These are phyloP conservation scores for Toxotes jaculatrix DNA, from an alignment of 2,113 vertebrate genomes.

Conservation along the genomic window DNA sequence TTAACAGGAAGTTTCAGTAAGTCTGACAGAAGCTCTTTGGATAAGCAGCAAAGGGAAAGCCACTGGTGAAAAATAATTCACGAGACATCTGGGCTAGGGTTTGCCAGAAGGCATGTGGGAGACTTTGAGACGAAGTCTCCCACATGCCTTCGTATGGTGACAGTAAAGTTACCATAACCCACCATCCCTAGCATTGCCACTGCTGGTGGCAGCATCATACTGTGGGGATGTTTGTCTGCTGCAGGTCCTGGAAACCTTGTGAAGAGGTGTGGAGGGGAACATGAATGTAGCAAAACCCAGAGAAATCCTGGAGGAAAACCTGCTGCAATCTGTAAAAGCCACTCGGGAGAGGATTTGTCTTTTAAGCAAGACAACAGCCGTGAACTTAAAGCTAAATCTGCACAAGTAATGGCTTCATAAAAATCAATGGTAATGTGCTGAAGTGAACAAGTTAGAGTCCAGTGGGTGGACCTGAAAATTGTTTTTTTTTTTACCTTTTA, in stretches of 20 bases:
- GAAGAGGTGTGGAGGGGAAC: not conserved
- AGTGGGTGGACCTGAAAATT: not conserved
- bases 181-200: not conserved
- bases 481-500: not conserved
- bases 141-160: not conserved
- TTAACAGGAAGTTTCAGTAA: not conserved
- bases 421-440: not conserved
- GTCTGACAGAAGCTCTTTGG: not conserved
- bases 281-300: no score
- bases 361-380: not conserved
- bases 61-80: not conserved
- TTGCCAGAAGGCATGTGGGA: not conserved
- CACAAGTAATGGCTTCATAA: not conserved
- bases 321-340: not conserved
- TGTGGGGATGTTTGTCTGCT: constrained; percentile 15
- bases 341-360: not conserved
- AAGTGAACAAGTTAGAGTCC: not conserved
- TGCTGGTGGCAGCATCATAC: constrained; percentile 16
- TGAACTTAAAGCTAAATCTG: not conserved
- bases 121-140: not conserved
- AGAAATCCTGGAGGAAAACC: no score
- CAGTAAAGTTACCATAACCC: not conserved
- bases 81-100: not conserved
- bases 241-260: not conserved
- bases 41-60: not conserved